phyloP scores from a whole-genome alignment of 1,140 invertebrate species.

The Heliconius hermathena region DNA sequence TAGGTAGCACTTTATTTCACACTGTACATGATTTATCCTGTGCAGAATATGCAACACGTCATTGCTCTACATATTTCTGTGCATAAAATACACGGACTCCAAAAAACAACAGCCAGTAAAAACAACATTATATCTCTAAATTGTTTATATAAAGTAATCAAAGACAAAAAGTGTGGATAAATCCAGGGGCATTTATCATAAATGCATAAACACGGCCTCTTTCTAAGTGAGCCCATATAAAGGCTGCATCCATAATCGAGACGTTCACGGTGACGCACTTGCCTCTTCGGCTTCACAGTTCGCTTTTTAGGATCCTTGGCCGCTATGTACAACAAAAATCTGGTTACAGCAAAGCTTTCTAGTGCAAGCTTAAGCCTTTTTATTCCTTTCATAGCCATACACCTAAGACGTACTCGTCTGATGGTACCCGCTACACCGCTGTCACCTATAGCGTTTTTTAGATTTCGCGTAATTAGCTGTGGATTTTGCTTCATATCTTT shows the following conservation, averaged over 20 bases:
- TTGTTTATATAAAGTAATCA: constrained; percentile 50
- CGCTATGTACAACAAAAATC: constrained; percentile 44
- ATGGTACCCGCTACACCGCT: constrained; percentile 35
- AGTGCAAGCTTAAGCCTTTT: constrained; percentile 31
- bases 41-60: constrained; percentile 60
- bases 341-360: constrained; percentile 40
- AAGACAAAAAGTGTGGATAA: constrained; percentile 50
- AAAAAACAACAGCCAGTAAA: constrained; percentile 53
- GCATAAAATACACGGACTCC: constrained; percentile 59
- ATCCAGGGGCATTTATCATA: constrained; percentile 53
- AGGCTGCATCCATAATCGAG: constrained; percentile 53
- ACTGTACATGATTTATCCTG: constrained; percentile 42
- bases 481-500: constrained; percentile 38
- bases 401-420: constrained; percentile 38
- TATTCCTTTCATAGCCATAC: constrained; percentile 35
- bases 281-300: neutral
- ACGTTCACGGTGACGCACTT: constrained; percentile 37
- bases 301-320: constrained; percentile 42
- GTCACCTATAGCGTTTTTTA: constrained; percentile 26
- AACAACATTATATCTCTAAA: constrained; percentile 54
- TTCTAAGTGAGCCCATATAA: constrained; percentile 53
- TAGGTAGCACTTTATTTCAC: constrained; percentile 42
- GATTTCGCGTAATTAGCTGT: constrained; percentile 2
- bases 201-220: constrained; percentile 46
- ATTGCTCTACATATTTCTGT: constrained; percentile 53